Evolutionary conservation across 2,797 vertebrate genomes (phyloP), one percentile per base, ranked within the genome.

Genomic region (Meriones psammophilus): DNA sequence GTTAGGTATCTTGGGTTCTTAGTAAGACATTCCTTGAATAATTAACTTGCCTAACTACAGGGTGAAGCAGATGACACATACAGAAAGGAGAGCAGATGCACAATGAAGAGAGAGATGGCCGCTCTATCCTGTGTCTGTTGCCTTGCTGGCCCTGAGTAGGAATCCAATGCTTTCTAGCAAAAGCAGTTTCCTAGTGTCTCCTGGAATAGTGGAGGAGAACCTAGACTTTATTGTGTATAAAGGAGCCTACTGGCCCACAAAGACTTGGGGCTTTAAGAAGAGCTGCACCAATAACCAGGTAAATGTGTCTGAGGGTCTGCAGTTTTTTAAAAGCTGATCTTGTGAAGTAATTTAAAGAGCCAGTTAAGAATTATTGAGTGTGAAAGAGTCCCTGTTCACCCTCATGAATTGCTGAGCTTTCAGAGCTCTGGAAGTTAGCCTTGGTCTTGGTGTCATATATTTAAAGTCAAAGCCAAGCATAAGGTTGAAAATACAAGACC

Each of bases 401-500:
- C 77, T 68, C 62, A 17, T 69, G 64, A 54, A 30, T 91, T 92
- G 3, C 62, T 92, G 85, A 89, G 8, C 28, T 96, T 78, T 77
- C 85, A 71, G 83, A 64, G 89, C 1, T 89, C 69, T 78, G 88
- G 84, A 64, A 86, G 54, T 69, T 60, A 56, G 81, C 85, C 71
- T 56, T 97, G 30, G 33, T 84, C 39, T 94, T 93, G 46, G 13
- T 89, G 30, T 87, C 91, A 79, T 86, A 30, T 56, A 80, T 58
- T 30, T 46, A 50, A 69, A 88, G 64, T 96, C 93, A 95, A 56
- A 96, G 42, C 39, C 5, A 24, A 96, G 83, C 3, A 88, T 64
- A 64, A 97, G 64, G 78, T 73, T 42, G 36, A 97, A 95, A n/a
- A 78, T 69, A 33, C 64, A 28, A 87, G 90, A 46, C 62, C 89